Evolutionary conservation across 2,888 invertebrate genomes (phyloP), one percentile per base, ranked within the genome.

Genomic region (Mythimna loreyi): DNA sequence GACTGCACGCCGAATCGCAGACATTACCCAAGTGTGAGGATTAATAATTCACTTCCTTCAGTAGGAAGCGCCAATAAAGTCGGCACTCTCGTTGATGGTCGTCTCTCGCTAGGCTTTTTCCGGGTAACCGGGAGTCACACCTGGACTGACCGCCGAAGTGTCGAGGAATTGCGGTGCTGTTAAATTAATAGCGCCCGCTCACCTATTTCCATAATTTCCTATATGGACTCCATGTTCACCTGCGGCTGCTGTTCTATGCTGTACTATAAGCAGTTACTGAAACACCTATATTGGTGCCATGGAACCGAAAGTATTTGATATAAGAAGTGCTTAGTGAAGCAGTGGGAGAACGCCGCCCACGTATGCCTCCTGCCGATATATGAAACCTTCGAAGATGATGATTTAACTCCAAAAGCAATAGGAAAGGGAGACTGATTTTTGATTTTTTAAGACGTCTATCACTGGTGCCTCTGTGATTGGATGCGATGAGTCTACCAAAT

Each of bases 251-350:
- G 94, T 62, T 75, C 81, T 5, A 87, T 91, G 85, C 81, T 84
- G 52, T 94, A 91, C 78, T 93, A 93, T 76, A 90, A 91, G 67
- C 85, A 81, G 36, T 84, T 94, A 45, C 70, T 94, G 5, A 91
- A 91, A 70, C 94, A 94, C 79, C 78, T 94, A 30, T 94, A 90
- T 75, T 94, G 93, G 93, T 86, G 90, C 8, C 94, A 94, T 69
- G 94, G 93, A 7, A 94, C 93, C 0, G 92, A 93, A 75, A 93
- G 92, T 62, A 55, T 74, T 9, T 82, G 75, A 77, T 94, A 94
- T 77, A 83, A 83, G 11, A 70, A 80, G 53, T 94, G 94, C 33
- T 80, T 84, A 0, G 45, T 92, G 47, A 91, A 87, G 72, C 86
- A 85, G 11, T 94, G 93, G 93, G 69, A 53, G 2, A 92, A 87